phyloP scores from a whole-genome alignment of 2,113 vertebrate genomes.

The Passer montanus region DNA sequence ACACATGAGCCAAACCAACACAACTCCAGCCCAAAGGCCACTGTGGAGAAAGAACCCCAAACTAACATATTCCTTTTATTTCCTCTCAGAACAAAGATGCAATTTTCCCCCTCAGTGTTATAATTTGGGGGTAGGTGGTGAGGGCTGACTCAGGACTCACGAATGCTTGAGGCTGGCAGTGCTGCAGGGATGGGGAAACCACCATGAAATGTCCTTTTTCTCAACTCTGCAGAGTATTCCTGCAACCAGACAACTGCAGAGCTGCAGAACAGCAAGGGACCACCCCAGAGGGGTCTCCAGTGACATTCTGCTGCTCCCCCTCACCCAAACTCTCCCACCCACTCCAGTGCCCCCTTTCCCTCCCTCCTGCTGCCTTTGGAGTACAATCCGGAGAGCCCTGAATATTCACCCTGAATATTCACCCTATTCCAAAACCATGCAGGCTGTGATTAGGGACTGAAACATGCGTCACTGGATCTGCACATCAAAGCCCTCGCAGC shows the following conservation, averaged over 20 bases:
- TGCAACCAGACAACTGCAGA: background rate
- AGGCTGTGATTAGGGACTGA: background rate
- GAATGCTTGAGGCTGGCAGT: background rate
- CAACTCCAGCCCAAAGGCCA: background rate
- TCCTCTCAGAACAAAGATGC: background rate
- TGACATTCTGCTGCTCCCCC: background rate
- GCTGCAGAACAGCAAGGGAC: background rate
- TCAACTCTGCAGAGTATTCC: background rate
- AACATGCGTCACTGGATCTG: background rate
- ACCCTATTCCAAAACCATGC: background rate
- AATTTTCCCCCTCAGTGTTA: background rate
- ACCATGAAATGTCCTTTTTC: background rate
- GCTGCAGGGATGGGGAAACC: background rate
- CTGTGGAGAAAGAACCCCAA: background rate
- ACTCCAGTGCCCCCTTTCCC: background rate
- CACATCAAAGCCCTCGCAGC: constrained; percentile 38
- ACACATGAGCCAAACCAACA: background rate
- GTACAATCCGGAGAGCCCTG: background rate
- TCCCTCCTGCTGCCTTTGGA: background rate
- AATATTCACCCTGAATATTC: background rate
- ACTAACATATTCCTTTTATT: background rate
- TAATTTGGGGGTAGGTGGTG: background rate
- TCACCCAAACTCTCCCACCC: background rate
- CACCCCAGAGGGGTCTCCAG: background rate
- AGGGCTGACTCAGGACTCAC: background rate